Conservation (phyloP, 2,113 vertebrate genomes). For the Myxocyprinus asiaticus region DNA sequence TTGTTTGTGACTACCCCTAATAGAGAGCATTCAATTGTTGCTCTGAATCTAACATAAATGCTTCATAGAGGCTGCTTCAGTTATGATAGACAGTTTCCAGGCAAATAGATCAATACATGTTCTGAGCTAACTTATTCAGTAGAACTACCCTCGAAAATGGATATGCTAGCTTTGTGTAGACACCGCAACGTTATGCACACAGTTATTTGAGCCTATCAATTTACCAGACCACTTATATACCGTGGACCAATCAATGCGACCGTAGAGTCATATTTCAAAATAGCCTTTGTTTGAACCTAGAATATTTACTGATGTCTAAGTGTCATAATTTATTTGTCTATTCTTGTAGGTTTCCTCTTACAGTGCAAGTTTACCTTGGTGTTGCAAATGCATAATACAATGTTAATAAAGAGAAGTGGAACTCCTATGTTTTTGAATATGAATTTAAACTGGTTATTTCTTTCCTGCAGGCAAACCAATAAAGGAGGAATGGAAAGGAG, state of each 20-base stretch:
- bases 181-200: no score
- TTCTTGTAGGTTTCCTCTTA: not conserved
- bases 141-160: not conserved
- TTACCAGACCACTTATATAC: constrained; percentile 43
- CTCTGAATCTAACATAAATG: not conserved
- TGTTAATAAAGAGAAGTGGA: not conserved
- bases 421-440: constrained; percentile 18
- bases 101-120: not conserved
- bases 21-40: not conserved
- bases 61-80: not conserved
- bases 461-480: constrained; percentile 67
- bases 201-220: constrained; percentile 40
- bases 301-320: no score
- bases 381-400: not conserved
- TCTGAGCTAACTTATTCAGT: constrained; percentile 5
- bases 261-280: constrained; percentile 43
- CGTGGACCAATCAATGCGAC: not conserved
- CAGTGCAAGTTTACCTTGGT: not conserved
- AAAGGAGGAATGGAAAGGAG: constrained; percentile 56
- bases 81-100: not conserved
- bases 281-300: not conserved
- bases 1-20: not conserved
- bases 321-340: no score
- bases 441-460: constrained; percentile 48
- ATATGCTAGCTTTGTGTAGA: constrained; percentile 42